Conservation (phyloP, 2,888 invertebrate species). For the Galerucella pusilla region DNA sequence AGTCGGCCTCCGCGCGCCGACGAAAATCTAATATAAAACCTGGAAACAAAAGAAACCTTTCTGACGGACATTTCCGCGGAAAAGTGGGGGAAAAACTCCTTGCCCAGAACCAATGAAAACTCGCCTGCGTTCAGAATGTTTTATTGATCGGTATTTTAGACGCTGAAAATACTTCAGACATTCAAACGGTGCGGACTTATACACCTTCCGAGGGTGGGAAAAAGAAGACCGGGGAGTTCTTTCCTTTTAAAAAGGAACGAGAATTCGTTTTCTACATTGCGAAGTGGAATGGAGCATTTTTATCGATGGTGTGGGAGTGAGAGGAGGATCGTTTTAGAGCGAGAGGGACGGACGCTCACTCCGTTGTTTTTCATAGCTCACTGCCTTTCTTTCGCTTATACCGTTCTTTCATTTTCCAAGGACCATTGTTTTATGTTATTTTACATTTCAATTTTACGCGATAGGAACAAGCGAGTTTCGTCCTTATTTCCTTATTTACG, state of each 20-base stretch:
- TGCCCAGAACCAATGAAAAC: conserved; percentile 64
- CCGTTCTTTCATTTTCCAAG: conserved; percentile 51
- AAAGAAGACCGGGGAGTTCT: conserved; percentile 46
- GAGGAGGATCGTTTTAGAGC: conserved; percentile 17
- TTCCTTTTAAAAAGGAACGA: conserved; percentile 54
- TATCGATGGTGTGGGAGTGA: conserved; percentile 45
- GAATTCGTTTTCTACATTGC: conserved; percentile 49
- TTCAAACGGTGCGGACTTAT: conserved; percentile 53
- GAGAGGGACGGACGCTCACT: conserved; percentile 34
- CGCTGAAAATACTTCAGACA: conserved; percentile 61
- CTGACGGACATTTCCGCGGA: conserved; percentile 63
- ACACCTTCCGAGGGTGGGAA: conserved; percentile 51
- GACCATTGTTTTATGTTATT: conserved; percentile 51
- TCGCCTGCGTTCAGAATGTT: conserved; percentile 63
- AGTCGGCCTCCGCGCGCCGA: conserved; percentile 52
- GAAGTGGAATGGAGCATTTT: conserved; percentile 54
- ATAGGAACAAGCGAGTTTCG: conserved; percentile 38
- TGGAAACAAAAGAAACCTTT: conserved; percentile 64
- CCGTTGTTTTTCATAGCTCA: conserved; percentile 45
- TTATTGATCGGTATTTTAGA: conserved; percentile 65
- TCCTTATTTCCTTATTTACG: conserved; percentile 41
- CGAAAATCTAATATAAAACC: conserved; percentile 62
- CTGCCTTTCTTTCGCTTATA: conserved; percentile 45
- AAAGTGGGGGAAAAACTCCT: conserved; percentile 65
- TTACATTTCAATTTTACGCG: conserved; percentile 48